Percentiles rank a stretch among this genome's conserved stretches.
phyloP scores from a whole-genome alignment of 2,888 invertebrate genomes.

The Cheilosia impressa region DNA sequence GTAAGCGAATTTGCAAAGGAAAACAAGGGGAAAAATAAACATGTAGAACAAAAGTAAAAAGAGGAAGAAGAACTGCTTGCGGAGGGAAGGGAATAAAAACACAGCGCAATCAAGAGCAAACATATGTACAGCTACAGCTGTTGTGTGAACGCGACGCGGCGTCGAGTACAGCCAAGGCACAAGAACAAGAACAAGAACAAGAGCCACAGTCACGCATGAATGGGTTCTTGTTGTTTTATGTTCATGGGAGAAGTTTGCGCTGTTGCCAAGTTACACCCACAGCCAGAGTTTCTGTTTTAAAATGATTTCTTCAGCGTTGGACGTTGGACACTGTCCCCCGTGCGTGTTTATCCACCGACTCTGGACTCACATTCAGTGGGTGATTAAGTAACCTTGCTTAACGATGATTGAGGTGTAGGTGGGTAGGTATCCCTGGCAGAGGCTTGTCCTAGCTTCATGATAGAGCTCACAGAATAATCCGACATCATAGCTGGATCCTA shows the following conservation, averaged over 20 bases:
- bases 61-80: constrained; percentile 10
- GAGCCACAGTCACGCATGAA: constrained; percentile 56
- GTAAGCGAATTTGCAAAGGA: constrained; percentile 52
- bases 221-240: constrained; percentile 37
- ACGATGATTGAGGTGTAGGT: no score
- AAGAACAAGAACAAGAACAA: not conserved
- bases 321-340: no score
- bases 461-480: no score
- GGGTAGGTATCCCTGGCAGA: no score
- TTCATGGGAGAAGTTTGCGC: constrained; percentile 15
- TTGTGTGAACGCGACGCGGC: constrained; percentile 33
- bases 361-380: no score
- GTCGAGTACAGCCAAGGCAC: not conserved
- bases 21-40: constrained; percentile 29
- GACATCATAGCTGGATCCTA: no score
- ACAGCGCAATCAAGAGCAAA: constrained; percentile 30
- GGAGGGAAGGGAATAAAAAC: not conserved
- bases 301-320: no score
- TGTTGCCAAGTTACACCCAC: constrained; percentile 42
- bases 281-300: not conserved
- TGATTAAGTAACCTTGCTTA: no score
- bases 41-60: constrained; percentile 28
- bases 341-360: no score
- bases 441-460: no score
- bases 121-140: constrained; percentile 62